Evolutionary conservation across 2,888 invertebrate species (phyloP).

Genomic region (Gandaritis pyraliata): DNA sequence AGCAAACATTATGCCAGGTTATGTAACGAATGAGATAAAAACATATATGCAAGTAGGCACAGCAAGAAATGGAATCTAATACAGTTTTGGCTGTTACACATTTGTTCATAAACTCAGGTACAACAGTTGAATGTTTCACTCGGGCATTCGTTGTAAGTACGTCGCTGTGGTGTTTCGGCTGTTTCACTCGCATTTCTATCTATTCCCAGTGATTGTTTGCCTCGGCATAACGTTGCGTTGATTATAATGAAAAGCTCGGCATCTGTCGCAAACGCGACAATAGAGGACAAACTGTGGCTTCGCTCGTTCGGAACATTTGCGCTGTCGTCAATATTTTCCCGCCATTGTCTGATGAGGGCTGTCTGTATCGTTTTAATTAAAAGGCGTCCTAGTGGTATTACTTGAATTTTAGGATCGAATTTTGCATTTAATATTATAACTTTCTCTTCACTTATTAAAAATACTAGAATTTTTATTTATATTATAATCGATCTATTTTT

Average conservation of each 20-base stretch:
- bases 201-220: slow-evolving; percentile 19
- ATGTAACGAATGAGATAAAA: not conserved
- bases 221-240: slow-evolving; percentile 22
- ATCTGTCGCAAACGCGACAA: slow-evolving; percentile 28
- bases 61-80: no score
- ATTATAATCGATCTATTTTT: no score
- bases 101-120: no score
- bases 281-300: slow-evolving; percentile 27
- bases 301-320: slow-evolving; percentile 42
- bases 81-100: no score
- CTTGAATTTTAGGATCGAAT: not conserved
- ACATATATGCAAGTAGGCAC: no score
- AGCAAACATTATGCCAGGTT: not conserved
- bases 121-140: not conserved
- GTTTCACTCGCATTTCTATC: slow-evolving; percentile 12
- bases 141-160: not conserved
- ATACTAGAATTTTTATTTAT: no score
- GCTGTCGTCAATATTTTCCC: slow-evolving; percentile 64
- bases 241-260: slow-evolving; percentile 32
- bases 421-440: not conserved
- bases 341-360: slow-evolving; percentile 62
- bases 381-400: slow-evolving; percentile 4
- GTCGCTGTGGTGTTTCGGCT: not conserved
- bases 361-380: slow-evolving; percentile 40
- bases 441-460: no score